Evolutionary conservation across 2,113 vertebrate species (phyloP).

Genomic region (Megaceryle torquata): DNA sequence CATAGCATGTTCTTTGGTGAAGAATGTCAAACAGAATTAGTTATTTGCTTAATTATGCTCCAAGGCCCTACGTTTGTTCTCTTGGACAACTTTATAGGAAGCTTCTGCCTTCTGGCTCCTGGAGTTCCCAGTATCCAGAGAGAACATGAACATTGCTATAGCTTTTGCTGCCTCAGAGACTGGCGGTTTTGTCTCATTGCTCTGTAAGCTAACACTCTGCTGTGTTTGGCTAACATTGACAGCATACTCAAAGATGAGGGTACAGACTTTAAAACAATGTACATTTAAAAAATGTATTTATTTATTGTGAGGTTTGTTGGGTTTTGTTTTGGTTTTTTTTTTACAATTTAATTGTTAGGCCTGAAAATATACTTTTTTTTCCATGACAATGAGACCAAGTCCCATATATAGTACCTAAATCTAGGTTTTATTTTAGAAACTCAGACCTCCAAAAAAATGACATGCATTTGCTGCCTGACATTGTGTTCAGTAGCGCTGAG

Average conservation of each 20-base stretch:
- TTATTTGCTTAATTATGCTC: conserved; percentile 30
- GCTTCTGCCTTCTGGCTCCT: conserved; percentile 5
- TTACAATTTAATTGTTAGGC: fast-evolving
- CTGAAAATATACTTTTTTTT: not conserved
- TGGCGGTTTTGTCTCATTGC: not conserved
- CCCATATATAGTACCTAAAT: not conserved
- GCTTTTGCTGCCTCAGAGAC: not conserved
- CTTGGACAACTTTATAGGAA: not conserved
- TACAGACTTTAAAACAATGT: not conserved
- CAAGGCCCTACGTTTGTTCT: not conserved
- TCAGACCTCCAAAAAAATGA: not conserved
- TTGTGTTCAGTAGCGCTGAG: not conserved
- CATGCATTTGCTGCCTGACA: not conserved
- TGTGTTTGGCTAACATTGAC: not conserved
- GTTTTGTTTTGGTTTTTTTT: no score
- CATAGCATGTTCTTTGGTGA: not conserved
- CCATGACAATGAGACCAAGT: not conserved
- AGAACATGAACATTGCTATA: not conserved
- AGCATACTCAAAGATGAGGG: not conserved
- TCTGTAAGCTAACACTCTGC: not conserved
- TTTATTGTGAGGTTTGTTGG: not conserved
- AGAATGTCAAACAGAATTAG: conserved; percentile 8
- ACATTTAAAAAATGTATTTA: not conserved
- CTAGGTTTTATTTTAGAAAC: not conserved
- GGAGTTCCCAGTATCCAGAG: not conserved